phyloP scores from a whole-genome alignment of 2,888 invertebrate genomes.

The Eupeodes luniger region DNA sequence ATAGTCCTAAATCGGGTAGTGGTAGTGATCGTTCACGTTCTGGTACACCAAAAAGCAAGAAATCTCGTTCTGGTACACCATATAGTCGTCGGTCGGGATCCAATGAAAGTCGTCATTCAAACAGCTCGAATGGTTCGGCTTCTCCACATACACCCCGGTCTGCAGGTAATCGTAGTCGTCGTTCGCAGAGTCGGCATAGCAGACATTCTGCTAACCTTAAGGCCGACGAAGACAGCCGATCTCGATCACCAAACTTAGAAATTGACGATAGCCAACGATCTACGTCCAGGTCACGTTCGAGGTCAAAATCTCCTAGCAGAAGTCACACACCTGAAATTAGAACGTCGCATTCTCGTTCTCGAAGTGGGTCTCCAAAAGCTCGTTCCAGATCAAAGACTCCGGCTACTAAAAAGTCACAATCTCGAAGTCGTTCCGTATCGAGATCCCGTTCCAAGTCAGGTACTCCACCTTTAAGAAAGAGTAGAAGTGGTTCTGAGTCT shows the following conservation, averaged over 20 bases:
- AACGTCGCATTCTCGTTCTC: constrained; percentile 77
- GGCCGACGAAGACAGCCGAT: constrained; percentile 84
- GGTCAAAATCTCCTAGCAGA: constrained; percentile 81
- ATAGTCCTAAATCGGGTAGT: constrained; percentile 79
- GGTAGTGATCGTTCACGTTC: constrained; percentile 79
- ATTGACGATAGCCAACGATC: constrained; percentile 84
- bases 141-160: constrained; percentile 63
- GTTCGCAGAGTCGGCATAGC: constrained; percentile 64
- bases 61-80: constrained; percentile 79
- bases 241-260: constrained; percentile 85
- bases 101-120: constrained; percentile 77
- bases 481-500: constrained; percentile 84
- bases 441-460: constrained; percentile 82
- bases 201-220: constrained; percentile 39
- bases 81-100: constrained; percentile 80
- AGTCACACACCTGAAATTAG: constrained; percentile 57
- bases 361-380: constrained; percentile 64
- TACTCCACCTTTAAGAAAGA: constrained; percentile 77
- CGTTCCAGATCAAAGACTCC: constrained; percentile 83
- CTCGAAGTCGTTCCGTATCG: constrained; percentile 84
- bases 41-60: constrained; percentile 70
- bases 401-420: constrained; percentile 36
- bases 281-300: constrained; percentile 81
- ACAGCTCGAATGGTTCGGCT: constrained; percentile 73
- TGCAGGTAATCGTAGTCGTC: constrained; percentile 52